Conservation (phyloP, 2,797 vertebrate species). For the Etheostoma nigrum region DNA sequence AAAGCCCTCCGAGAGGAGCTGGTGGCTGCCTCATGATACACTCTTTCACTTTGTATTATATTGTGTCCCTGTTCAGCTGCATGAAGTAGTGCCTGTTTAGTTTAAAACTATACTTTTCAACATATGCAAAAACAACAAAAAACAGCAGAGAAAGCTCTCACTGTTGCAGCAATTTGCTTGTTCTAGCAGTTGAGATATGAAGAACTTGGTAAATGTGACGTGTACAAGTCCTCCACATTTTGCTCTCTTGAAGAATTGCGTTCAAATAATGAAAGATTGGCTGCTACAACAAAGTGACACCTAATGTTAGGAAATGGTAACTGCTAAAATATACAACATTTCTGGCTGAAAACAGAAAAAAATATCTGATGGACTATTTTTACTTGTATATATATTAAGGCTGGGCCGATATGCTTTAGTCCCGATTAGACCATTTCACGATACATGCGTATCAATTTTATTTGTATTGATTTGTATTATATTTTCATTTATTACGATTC, state of each 20-base stretch:
- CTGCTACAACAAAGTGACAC: conserved; percentile 18
- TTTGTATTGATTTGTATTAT: too few relatives aligned
- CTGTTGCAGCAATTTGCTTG: conserved; percentile 9
- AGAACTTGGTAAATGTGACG: conserved; percentile 15
- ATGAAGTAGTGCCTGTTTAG: conserved; percentile 40
- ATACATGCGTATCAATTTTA: too few relatives aligned
- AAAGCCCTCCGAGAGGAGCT: conserved; percentile 71
- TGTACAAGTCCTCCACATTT: conserved; percentile 13
- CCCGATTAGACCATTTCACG: too few relatives aligned
- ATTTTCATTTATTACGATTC: too few relatives aligned
- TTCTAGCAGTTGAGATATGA: neutral
- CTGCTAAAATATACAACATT: neutral
- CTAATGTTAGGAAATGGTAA: conserved; percentile 12
- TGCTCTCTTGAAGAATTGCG: neutral
- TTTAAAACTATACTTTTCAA: conserved; percentile 41
- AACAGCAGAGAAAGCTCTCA: neutral
- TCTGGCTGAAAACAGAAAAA: neutral
- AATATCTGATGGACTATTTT: neutral
- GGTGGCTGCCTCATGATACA: conserved; percentile 64
- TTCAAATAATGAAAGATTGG: conserved; percentile 9
- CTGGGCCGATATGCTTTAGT: neutral
- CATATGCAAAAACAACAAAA: neutral
- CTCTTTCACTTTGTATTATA: conserved; percentile 58
- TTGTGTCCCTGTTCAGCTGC: conserved; percentile 52
- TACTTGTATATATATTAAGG: neutral